phyloP scores from a whole-genome alignment of 2,888 invertebrate species.

The Calameuta idolon region DNA sequence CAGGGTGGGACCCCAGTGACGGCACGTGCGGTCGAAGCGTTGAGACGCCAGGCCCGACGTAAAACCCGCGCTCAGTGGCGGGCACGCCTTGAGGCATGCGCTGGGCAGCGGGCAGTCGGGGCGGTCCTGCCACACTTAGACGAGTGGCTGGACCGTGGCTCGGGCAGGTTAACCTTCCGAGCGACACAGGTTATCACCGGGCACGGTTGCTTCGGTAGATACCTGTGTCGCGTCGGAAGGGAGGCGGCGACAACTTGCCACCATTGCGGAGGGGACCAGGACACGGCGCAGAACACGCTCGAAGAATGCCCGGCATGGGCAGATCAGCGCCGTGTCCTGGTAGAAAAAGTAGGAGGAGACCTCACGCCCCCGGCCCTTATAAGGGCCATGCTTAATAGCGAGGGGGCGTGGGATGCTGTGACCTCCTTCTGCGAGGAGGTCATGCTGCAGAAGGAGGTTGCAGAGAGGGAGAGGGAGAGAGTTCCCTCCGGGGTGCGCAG shows the following conservation, averaged over 20 bases:
- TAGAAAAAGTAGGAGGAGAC: not conserved
- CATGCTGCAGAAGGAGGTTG: not conserved
- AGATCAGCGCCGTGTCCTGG: not conserved
- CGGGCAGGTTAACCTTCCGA: no score
- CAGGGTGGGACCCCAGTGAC: not conserved
- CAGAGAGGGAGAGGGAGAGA: not conserved
- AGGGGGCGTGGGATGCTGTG: not conserved
- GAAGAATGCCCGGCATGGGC: no score
- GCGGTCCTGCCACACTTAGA: not conserved
- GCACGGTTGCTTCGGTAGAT: no score
- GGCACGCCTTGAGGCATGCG: not conserved
- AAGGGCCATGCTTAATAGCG: not conserved
- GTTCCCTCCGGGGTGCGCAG: not conserved
- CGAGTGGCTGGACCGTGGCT: not conserved
- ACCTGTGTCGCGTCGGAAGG: no score
- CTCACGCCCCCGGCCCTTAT: not conserved
- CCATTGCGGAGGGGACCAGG: no score
- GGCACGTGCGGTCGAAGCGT: not conserved
- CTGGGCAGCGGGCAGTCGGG: not conserved
- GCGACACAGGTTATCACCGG: no score
- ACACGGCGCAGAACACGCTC: no score
- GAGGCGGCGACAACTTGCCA: no score
- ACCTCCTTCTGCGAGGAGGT: not conserved
- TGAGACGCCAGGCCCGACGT: not conserved
- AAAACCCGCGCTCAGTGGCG: not conserved